A percentile compares a stretch with the other conserved stretches of the same genome.
These are phyloP conservation scores for Sapayoa aenigma DNA, from an alignment of 2,113 vertebrate genomes.

Conservation along the genomic window DNA sequence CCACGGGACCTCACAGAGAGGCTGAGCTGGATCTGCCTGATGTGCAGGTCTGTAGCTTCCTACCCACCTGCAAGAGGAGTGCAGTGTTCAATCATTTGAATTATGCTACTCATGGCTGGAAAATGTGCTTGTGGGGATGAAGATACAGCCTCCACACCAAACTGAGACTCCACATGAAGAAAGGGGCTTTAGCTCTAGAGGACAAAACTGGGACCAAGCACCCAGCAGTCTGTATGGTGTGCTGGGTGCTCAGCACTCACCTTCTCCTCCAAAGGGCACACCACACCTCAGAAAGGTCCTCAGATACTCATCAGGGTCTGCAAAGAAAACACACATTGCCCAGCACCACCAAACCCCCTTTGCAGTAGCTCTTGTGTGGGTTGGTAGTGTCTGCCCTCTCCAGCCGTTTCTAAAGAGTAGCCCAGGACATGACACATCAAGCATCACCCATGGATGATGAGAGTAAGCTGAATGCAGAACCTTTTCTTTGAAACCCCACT, in stretches of 20 bases:
- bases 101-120: not conserved
- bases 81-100: fast-evolving
- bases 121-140: fast-evolving
- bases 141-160: not conserved
- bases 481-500: not conserved
- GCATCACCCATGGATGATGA: fast-evolving
- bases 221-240: not conserved
- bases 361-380: not conserved
- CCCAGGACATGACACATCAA: not conserved
- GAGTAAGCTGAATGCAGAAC: not conserved
- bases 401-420: not conserved
- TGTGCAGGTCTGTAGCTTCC: not conserved
- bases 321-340: not conserved
- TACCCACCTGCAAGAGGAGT: not conserved
- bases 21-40: not conserved
- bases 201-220: not conserved
- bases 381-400: not conserved
- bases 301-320: not conserved
- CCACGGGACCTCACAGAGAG: not conserved
- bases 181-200: not conserved
- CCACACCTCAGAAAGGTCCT: not conserved
- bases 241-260: not conserved
- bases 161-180: not conserved
- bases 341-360: not conserved
- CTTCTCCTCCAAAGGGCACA: not conserved